A percentile compares a stretch with the other conserved stretches of the same genome.
phyloP scores from a whole-genome alignment of 2,888 invertebrate species.

The Hermodice carunculata region DNA sequence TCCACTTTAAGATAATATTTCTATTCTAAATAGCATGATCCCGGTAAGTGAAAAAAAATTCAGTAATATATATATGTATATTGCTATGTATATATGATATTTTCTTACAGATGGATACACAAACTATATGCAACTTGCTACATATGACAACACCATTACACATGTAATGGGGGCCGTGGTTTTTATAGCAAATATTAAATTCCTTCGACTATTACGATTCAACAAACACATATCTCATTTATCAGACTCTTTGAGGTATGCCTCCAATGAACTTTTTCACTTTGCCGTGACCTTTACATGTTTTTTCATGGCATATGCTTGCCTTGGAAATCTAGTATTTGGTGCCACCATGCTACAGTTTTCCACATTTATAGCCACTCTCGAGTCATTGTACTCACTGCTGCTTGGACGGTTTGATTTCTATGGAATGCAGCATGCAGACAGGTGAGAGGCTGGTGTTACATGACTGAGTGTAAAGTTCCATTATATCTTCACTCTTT shows the following conservation, averaged over 20 bases:
- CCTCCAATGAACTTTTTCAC: constrained; percentile 62
- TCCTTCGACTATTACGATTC: constrained; percentile 40
- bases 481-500: no score
- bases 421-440: constrained; percentile 21
- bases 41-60: background rate
- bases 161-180: constrained; percentile 32
- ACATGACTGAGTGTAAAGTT: no score
- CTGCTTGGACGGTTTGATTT: constrained; percentile 45
- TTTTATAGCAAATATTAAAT: constrained; percentile 41
- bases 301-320: constrained; percentile 33
- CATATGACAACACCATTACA: constrained; percentile 28
- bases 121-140: constrained; percentile 35
- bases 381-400: constrained; percentile 40
- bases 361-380: constrained; percentile 30
- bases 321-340: constrained; percentile 32
- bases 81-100: background rate
- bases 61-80: background rate
- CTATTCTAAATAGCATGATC: no score
- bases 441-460: constrained; percentile 6
- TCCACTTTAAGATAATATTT: no score
- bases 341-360: constrained; percentile 25
- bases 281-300: constrained; percentile 57
- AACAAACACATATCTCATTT: constrained; percentile 33
- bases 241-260: constrained; percentile 58
- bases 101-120: constrained; percentile 29